Evolutionary conservation across 2,113 vertebrate genomes (phyloP).

Genomic region (Sceloporus tristichus): DNA sequence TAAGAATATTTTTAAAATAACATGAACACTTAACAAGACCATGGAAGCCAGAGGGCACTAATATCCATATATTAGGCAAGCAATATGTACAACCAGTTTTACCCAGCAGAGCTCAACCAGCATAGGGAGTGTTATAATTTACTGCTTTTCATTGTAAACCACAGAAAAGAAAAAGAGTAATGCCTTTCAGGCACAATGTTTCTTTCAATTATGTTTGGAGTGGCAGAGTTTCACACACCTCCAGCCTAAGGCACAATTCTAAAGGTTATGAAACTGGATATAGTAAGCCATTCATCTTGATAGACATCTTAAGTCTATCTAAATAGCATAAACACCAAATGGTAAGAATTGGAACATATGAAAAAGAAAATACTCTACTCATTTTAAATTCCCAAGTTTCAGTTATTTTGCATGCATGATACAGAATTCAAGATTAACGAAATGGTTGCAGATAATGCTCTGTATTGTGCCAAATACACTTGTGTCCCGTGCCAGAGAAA

Average conservation of each 20-base stretch:
- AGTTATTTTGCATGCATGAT: slow-evolving; percentile 19
- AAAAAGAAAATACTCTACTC: slow-evolving; percentile 36
- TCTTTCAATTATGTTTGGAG: neutral
- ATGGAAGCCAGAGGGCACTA: neutral
- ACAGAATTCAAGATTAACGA: slow-evolving; percentile 32
- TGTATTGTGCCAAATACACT: neutral
- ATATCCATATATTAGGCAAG: neutral
- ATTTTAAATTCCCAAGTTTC: slow-evolving; percentile 67
- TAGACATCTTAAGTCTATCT: slow-evolving; percentile 21
- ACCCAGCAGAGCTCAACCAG: neutral
- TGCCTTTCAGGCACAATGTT: neutral
- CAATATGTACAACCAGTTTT: neutral
- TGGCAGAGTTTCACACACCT: neutral
- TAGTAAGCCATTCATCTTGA: neutral
- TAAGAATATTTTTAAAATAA: neutral
- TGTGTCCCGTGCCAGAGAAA: neutral
- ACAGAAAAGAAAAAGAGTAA: neutral
- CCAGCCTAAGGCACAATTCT: slow-evolving; percentile 5
- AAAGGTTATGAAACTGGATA: neutral
- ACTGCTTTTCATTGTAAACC: neutral
- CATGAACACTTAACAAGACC: too few relatives aligned
- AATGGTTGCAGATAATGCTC: slow-evolving; percentile 3
- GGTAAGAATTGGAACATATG: slow-evolving; percentile 51
- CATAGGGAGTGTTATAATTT: neutral
- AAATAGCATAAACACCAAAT: slow-evolving; percentile 56